phyloP scores from a whole-genome alignment of 2,797 vertebrate genomes.

The Morelia viridis region DNA sequence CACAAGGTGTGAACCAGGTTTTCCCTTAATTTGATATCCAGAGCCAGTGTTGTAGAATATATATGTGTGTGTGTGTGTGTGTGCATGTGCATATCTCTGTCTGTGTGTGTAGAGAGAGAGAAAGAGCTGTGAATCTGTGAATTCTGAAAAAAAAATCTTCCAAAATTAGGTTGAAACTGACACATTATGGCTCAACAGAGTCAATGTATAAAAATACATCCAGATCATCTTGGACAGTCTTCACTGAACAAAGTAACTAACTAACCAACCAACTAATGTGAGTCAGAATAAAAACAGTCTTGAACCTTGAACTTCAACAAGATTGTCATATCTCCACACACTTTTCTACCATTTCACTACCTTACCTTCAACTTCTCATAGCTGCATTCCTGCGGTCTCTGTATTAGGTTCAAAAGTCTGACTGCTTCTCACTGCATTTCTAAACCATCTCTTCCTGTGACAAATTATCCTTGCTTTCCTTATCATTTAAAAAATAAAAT shows the following conservation, averaged over 20 bases:
- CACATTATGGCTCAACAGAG: not conserved
- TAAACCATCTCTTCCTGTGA: slow-evolving; percentile 50
- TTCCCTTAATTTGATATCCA: not conserved
- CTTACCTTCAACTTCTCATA: not conserved
- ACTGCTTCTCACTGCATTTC: slow-evolving; percentile 45
- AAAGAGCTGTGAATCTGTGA: not conserved
- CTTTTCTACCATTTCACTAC: not conserved
- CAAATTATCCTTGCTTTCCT: slow-evolving; percentile 35
- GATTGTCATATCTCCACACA: not conserved
- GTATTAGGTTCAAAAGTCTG: slow-evolving; percentile 34
- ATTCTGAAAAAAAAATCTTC: not conserved
- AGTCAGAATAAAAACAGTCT: not conserved
- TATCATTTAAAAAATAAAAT: slow-evolving; percentile 18
- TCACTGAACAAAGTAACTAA: not conserved
- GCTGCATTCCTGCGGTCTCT: not conserved
- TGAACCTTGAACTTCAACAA: not conserved
- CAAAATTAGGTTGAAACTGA: not conserved
- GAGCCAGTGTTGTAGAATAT: not conserved
- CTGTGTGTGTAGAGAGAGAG: not conserved
- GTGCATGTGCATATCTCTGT: not conserved
- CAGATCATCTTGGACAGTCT: not conserved
- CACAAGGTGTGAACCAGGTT: not conserved
- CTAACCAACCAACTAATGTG: not conserved
- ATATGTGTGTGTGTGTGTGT: not conserved
- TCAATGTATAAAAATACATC: not conserved